Evolutionary conservation across 92 coral and sea anemone genomes (phyloP), one percentile per base, ranked within the genome.

Genomic region (Porites divaricata): DNA sequence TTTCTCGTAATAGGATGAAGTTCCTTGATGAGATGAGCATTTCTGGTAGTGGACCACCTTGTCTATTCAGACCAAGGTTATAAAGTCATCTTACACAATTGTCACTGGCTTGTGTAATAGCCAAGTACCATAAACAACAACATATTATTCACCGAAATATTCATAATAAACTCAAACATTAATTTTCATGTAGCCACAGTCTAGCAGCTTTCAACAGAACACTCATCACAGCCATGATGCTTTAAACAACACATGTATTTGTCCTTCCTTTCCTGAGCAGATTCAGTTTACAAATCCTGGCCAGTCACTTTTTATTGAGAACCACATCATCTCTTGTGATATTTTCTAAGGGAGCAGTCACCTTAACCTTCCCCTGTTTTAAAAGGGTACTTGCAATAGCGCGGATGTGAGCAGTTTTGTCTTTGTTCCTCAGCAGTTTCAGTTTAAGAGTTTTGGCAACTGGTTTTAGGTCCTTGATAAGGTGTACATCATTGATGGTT

Each of bases 391-490:
- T 84, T 51, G 82, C 75, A 75, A 75, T 84, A 2, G 76, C 76
- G 1, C 56, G 17, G 56, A 75, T 28, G 22, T 84, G 76, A 4
- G 67, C 56, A 62, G 23, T 84, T 64, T 84, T 84, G 26, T 74
- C 88, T 53, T 61, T 62, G 77, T 85, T 85, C 61, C 84, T 77
- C 9, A 85, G 84, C 4, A 85, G 72, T 63, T 85, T 77, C 50
- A 76, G 17, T 14, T 45, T 41, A 10, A 85, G 51, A 12, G 22
- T 12, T 77, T 69, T 77, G n/a, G 89, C 68, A 67, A 85, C 6
- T 85, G 89, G 89, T 24, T 85, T 85, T 11, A 76, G 58, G 70
- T 85, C 83, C 77, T 76, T 85, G n/a, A 76, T 77, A 1, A 85
- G 76, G 53, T 85, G 66, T 16, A 85, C 77, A 67, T 85, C 78